phyloP scores from a whole-genome alignment of 1,140 invertebrate genomes.

The Colletes gigas region DNA sequence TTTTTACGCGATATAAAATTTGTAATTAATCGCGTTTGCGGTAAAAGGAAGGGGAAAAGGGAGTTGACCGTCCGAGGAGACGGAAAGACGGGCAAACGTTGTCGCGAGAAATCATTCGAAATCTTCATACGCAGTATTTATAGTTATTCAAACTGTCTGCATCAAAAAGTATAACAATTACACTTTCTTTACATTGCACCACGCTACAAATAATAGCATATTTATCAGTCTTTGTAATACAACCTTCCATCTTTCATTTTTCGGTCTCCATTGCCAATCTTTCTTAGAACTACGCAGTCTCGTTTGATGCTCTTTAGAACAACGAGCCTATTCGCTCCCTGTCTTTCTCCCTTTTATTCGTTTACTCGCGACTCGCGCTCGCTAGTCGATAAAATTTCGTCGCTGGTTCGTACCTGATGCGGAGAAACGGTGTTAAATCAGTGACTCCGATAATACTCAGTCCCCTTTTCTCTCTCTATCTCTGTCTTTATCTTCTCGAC shows the following conservation, averaged over 20 bases:
- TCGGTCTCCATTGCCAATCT: too few species aligned
- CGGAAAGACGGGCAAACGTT: conserved; percentile 4
- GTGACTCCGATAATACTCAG: conserved; percentile 30
- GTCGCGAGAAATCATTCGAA: conserved; percentile 20
- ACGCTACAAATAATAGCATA: neutral
- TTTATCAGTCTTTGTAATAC: too few species aligned
- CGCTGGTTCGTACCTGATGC: conserved; percentile 51
- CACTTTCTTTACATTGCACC: neutral
- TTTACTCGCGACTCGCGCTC: conserved; percentile 19
- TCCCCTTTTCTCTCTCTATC: neutral
- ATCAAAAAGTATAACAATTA: neutral
- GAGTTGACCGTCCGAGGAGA: neutral
- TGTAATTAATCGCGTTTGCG: conserved; percentile 44
- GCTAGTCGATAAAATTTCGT: conserved; percentile 54
- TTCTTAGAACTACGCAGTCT: neutral
- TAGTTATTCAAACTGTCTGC: neutral
- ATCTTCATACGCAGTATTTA: conserved; percentile 7
- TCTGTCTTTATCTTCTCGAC: too few species aligned
- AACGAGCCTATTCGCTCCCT: neutral
- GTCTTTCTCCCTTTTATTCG: neutral
- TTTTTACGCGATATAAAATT: conserved; percentile 46
- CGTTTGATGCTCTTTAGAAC: neutral
- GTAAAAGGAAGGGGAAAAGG: neutral
- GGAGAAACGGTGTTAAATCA: conserved; percentile 39
- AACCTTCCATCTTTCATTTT: too few species aligned